Percentiles rank a stretch among this genome's conserved stretches.
These are phyloP conservation scores for Myotis lucifugus DNA, from an alignment of 2,113 vertebrate genomes.

Conservation along the genomic window DNA sequence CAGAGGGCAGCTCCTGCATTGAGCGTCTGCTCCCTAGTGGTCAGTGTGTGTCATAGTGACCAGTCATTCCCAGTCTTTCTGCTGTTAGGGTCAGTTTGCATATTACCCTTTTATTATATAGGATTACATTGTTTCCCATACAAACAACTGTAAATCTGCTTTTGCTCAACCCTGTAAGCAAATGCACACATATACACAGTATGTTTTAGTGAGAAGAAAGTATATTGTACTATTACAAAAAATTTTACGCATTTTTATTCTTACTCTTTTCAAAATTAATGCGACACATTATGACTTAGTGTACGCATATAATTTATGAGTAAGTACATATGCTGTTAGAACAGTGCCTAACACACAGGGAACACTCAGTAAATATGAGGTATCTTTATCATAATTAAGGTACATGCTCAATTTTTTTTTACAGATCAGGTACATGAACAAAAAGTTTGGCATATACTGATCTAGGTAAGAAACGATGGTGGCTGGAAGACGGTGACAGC, in stretches of 20 bases:
- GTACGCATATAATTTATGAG: background rate
- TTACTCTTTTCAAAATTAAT: background rate
- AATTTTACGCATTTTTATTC: background rate
- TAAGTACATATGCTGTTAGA: background rate
- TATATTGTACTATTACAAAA: background rate
- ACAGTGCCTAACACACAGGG: background rate
- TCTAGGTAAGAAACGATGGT: background rate
- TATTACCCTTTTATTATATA: too few relatives aligned
- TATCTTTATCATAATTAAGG: background rate
- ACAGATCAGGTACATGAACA: background rate
- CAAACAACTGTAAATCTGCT: background rate
- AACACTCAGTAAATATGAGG: background rate
- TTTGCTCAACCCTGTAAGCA: background rate
- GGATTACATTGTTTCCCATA: background rate
- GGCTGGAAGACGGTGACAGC: background rate
- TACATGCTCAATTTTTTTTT: background rate
- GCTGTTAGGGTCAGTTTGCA: too few relatives aligned
- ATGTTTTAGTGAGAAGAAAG: background rate
- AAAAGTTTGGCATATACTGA: background rate
- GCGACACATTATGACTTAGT: background rate
- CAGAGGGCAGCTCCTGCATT: too few relatives aligned
- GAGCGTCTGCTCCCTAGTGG: too few relatives aligned
- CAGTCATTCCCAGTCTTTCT: too few relatives aligned
- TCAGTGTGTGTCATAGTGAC: too few relatives aligned
- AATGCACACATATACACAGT: background rate